Conservation (phyloP, 2,888 invertebrate genomes). For the Eulithis prunata region DNA sequence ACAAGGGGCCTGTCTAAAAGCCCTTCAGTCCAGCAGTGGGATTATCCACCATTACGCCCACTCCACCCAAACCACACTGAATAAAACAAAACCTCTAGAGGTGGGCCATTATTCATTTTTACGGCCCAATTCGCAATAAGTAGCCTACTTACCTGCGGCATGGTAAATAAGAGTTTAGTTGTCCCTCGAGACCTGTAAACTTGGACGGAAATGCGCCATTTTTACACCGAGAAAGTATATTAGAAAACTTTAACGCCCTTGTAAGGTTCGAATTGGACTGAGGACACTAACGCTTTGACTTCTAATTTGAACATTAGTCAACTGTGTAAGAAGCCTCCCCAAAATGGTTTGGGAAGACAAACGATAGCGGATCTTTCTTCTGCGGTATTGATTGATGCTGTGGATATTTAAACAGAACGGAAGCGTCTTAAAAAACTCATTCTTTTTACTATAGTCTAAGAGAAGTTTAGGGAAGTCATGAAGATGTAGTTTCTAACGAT, state of each 20-base stretch:
- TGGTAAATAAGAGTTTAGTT: constrained; percentile 43
- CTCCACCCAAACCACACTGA: constrained; percentile 33
- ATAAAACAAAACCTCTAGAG: constrained; percentile 38
- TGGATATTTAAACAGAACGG: too few species aligned
- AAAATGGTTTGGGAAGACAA: too few species aligned
- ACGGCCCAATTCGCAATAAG: constrained; percentile 35
- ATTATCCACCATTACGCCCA: constrained; percentile 32
- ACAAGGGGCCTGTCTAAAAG: constrained; percentile 14
- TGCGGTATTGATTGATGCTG: too few species aligned
- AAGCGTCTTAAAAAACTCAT: too few species aligned
- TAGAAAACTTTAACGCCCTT: constrained; percentile 10
- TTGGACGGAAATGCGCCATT: constrained; percentile 22
- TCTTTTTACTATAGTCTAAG: too few species aligned
- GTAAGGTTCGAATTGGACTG: constrained; percentile 2
- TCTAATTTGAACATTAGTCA: not conserved
- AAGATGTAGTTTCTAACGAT: too few species aligned
- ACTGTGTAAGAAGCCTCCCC: too few species aligned
- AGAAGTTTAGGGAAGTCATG: too few species aligned
- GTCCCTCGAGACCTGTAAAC: constrained; percentile 38
- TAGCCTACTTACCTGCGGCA: constrained; percentile 31
- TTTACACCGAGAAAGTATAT: constrained; percentile 13
- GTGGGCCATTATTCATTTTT: constrained; percentile 47
- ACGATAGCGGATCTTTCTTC: too few species aligned
- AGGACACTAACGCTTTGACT: not conserved
- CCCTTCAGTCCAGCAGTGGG: constrained; percentile 33